A percentile compares a stretch with the other conserved stretches of the same genome.
Conservation (phyloP, 2,888 invertebrate species). For the Cryptocheilus praepositus region DNA sequence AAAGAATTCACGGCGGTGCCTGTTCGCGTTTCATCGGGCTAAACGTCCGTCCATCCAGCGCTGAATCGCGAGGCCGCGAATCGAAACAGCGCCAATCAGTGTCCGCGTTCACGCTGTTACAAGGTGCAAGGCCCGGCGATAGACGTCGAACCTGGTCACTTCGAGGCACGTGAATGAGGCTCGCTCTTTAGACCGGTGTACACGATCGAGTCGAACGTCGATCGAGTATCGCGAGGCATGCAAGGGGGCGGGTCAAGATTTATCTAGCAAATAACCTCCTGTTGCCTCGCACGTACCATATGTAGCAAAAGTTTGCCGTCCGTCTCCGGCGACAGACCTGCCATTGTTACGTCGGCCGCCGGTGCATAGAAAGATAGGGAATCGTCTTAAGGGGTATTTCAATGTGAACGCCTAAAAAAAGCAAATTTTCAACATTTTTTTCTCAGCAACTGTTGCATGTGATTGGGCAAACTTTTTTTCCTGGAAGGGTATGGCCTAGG, state of each 20-base stretch:
- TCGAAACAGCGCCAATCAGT: too few relatives aligned
- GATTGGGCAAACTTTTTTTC: too few relatives aligned
- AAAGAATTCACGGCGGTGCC: too few relatives aligned
- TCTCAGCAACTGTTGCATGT: too few relatives aligned
- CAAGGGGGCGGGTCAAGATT: slow-evolving; percentile 64
- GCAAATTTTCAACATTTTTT: too few relatives aligned
- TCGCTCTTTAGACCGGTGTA: slow-evolving; percentile 33
- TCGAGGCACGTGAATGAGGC: slow-evolving; percentile 55
- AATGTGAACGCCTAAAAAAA: too few relatives aligned
- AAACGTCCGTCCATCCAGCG: too few relatives aligned
- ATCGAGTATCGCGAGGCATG: slow-evolving; percentile 63
- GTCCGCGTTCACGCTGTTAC: slow-evolving; percentile 27
- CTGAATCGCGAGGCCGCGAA: too few relatives aligned
- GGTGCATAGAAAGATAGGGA: too few relatives aligned
- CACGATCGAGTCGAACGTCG: slow-evolving; percentile 56
- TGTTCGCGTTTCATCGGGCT: too few relatives aligned
- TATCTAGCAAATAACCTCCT: slow-evolving; percentile 64
- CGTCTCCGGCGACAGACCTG: not conserved
- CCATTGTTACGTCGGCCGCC: not conserved
- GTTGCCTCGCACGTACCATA: slow-evolving; percentile 58
- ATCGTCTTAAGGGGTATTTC: too few relatives aligned
- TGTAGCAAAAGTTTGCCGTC: slow-evolving; percentile 52
- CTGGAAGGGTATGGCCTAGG: too few relatives aligned
- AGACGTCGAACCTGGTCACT: slow-evolving; percentile 28
- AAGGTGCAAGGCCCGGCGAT: slow-evolving; percentile 53